These are phyloP conservation scores for Apteryx mantelli DNA, from an alignment of 2,113 vertebrate genomes.

Conservation along the genomic window DNA sequence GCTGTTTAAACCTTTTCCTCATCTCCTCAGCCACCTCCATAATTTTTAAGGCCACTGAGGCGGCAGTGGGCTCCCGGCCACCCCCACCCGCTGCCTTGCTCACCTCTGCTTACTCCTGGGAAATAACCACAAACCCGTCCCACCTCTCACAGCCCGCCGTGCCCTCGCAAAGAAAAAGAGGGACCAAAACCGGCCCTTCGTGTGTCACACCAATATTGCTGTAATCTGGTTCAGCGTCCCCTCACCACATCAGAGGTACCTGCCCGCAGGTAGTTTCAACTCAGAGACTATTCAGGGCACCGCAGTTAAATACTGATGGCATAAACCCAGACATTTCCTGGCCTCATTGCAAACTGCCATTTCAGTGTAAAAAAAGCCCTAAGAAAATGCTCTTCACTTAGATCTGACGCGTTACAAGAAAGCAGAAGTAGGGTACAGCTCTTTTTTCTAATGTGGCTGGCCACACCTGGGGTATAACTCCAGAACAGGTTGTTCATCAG, in stretches of 20 bases:
- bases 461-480: not conserved
- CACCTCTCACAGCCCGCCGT: not conserved
- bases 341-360: not conserved
- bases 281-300: not conserved
- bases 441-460: not conserved
- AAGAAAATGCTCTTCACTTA: not conserved
- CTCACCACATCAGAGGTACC: fast-evolving
- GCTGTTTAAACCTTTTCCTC: not conserved
- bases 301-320: not conserved
- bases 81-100: too few relatives aligned
- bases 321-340: not conserved
- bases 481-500: not conserved
- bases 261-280: fast-evolving
- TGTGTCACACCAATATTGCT: fast-evolving
- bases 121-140: not conserved
- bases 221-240: fast-evolving
- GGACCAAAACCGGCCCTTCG: not conserved
- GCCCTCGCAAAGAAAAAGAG: not conserved
- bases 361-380: not conserved
- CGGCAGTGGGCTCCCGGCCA: too few relatives aligned
- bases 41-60: not conserved
- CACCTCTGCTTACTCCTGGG: not conserved
- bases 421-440: not conserved
- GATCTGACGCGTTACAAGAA: not conserved
- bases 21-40: not conserved